Base-by-base conservation (phyloP, 1,140 invertebrate genomes). In the Thalassaphorura encarpata region DNA sequence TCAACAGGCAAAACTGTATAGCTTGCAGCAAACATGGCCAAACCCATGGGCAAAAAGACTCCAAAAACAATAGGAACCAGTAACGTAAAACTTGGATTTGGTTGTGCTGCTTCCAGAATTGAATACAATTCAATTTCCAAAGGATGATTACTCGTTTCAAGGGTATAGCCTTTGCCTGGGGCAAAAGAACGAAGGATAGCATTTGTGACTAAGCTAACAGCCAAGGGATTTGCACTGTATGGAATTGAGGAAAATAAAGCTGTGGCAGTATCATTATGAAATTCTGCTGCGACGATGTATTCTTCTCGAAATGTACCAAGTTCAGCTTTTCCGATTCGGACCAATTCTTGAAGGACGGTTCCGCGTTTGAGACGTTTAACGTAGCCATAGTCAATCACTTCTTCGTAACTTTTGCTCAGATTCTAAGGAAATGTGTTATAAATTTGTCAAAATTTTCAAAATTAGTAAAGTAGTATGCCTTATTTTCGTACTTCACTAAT, bases 1-100 rank as follows among this genome's bases (percentile, higher is more conserved):
- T 76, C 74, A 8, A 83, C 71, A 2, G 83, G 78, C 66, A 86
- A 86, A 1, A 89, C 69, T 1, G 86, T 76, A 62, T 85, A 83
- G 60, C 85, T 84, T 0, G 85, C 78, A 1, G 83, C 81, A 1
- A 88, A 79, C 61, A 89, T 71, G 2, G 75, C 74, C 63, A 77
- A 67, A 18, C 67, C 68, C n/a, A 68, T 57, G 2, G 64, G 61
- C 19, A 63, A 23, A 18, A 66, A 59, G 18, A 58, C 51, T 11
- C 36, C 59, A 53, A 64, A 64, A 11, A 64, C 24, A 23, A 64
- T 45, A 6, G 62, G 56, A 51, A 56, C 40, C 16, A 24, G 18
- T 16, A 49, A 45, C 19, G 19, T 36, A 6, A 28, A 19, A 18
- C 16, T 24, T 23, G 23, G 18, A 48, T 48, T 61, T 18, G 47